A percentile compares a stretch with the other conserved stretches of the same genome.
These are phyloP conservation scores for Leptopilina boulardi DNA, from an alignment of 1,140 invertebrate genomes.

Conservation along the genomic window DNA sequence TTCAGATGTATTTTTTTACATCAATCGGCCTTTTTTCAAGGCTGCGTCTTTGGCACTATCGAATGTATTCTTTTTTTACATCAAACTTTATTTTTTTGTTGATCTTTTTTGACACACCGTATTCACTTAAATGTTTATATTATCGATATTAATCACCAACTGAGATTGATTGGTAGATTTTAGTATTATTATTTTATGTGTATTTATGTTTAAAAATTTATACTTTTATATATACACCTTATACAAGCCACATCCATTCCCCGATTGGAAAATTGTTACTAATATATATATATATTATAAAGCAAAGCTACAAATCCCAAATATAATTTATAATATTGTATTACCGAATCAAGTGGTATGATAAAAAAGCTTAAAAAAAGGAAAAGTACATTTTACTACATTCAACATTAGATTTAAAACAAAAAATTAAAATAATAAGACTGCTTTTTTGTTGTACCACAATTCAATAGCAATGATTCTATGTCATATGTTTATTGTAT, in stretches of 20 bases:
- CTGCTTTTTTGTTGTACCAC: neutral
- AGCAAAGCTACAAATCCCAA: neutral
- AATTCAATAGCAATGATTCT: neutral
- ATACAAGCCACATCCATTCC: neutral
- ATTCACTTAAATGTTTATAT: neutral
- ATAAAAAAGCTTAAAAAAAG: neutral
- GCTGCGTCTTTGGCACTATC: no score
- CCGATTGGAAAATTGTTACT: neutral
- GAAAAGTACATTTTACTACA: neutral
- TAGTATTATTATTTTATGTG: neutral
- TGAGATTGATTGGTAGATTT: neutral
- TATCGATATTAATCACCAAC: neutral
- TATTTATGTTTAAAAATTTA: neutral
- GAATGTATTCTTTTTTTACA: no score
- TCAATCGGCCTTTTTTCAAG: no score
- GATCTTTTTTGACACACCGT: no score
- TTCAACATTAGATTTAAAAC: neutral
- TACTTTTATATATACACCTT: conserved; percentile 13
- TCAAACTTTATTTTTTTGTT: no score
- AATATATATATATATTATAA: no score
- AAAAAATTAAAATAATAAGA: neutral
- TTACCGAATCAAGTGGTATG: neutral
- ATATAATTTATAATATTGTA: neutral
- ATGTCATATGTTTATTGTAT: conserved; percentile 13
- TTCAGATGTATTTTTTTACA: neutral